phyloP scores from a whole-genome alignment of 2,797 vertebrate species.

The Menidia menidia region DNA sequence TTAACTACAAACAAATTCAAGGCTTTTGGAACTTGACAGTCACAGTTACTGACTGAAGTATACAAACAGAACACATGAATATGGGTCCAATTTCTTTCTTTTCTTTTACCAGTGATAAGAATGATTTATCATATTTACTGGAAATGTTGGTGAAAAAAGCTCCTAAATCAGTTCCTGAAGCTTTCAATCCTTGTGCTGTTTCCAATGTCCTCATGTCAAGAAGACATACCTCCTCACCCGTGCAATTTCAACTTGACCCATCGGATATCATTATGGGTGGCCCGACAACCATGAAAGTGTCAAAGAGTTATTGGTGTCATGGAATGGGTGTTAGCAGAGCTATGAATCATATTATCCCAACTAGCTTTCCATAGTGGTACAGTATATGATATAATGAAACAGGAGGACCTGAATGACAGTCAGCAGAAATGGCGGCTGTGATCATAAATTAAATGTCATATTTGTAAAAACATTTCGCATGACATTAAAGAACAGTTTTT shows the following conservation, averaged over 20 bases:
- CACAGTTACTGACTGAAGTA: not conserved
- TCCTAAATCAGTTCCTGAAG: conserved; percentile 30
- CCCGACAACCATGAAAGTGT: conserved; percentile 74
- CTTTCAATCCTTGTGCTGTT: conserved; percentile 37
- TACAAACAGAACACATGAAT: not conserved
- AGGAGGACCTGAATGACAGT: conserved; percentile 19
- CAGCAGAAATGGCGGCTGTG: conserved; percentile 9
- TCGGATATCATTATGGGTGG: conserved; percentile 77
- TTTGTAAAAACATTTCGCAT: conserved; percentile 7
- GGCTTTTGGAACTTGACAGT: not conserved
- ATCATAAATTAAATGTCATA: conserved; percentile 13
- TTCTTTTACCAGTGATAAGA: not conserved
- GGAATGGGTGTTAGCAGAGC: conserved; percentile 51
- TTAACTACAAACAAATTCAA: not conserved
- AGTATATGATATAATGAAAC: conserved; percentile 51
- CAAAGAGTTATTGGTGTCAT: conserved; percentile 75
- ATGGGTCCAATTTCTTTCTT: not conserved
- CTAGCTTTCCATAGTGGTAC: conserved; percentile 37
- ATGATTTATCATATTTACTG: conserved; percentile 31
- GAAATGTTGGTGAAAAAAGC: conserved; percentile 47
- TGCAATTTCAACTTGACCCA: conserved; percentile 76
- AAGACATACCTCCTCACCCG: conserved; percentile 71
- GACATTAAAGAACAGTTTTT: conserved; percentile 13
- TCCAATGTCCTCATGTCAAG: conserved; percentile 63
- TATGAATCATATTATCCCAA: conserved; percentile 65